These are phyloP conservation scores for Tetraneura akinire DNA, from an alignment of 1,140 invertebrate genomes.

Conservation along the genomic window DNA sequence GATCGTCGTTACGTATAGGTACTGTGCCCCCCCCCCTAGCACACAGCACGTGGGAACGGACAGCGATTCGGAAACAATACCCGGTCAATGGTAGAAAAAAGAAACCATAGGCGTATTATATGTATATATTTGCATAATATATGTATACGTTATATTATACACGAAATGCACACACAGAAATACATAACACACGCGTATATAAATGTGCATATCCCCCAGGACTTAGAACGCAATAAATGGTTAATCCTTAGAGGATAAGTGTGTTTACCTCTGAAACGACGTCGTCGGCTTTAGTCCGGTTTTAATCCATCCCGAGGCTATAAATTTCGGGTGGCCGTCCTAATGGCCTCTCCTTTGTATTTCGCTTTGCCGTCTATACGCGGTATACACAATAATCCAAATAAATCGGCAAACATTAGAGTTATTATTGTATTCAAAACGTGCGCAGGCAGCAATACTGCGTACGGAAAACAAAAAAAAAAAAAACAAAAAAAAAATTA, in stretches of 20 bases:
- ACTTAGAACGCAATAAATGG: slow-evolving; percentile 48
- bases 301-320: slow-evolving; percentile 47
- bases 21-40: background rate
- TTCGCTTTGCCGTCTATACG: slow-evolving; percentile 30
- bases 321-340: slow-evolving; percentile 39
- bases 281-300: slow-evolving; percentile 50
- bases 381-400: slow-evolving; percentile 22
- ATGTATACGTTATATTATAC: too few species aligned
- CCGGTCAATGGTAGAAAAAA: background rate
- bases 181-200: background rate
- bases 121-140: background rate
- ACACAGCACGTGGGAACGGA: background rate
- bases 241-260: slow-evolving; percentile 48
- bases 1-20: slow-evolving; percentile 18
- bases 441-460: background rate
- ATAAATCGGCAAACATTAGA: slow-evolving; percentile 50
- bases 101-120: background rate
- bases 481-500: too few species aligned
- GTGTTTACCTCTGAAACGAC: slow-evolving; percentile 48
- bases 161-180: too few species aligned
- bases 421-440: slow-evolving; percentile 45
- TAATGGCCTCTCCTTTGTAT: slow-evolving; percentile 51
- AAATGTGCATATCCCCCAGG: background rate
- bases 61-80: slow-evolving; percentile 18
- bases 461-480: too few species aligned